Evolutionary conservation across 2,888 invertebrate genomes (phyloP).

Genomic region (Hydropsyche betteni): DNA sequence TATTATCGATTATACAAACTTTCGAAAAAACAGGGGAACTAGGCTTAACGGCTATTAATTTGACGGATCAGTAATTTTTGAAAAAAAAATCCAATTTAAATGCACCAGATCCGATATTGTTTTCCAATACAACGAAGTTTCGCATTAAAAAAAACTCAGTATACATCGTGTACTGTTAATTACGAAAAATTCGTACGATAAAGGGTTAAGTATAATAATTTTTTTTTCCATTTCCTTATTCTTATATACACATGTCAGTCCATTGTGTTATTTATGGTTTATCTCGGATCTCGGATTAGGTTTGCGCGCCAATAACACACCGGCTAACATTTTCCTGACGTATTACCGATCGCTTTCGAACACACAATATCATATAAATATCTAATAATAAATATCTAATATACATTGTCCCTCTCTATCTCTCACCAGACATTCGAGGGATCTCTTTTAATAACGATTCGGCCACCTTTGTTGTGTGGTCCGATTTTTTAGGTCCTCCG

Average conservation of each 20-base stretch:
- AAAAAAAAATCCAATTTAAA: not conserved
- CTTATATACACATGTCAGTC: not conserved
- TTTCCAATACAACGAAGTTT: no score
- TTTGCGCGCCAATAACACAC: conserved; percentile 25
- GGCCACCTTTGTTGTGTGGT: conserved; percentile 43
- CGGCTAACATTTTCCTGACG: conserved; percentile 34
- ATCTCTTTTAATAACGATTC: conserved; percentile 21
- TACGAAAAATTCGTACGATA: no score
- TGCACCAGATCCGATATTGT: no score
- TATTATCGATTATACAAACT: conserved; percentile 14
- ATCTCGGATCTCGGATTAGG: conserved; percentile 33
- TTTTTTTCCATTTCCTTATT: no score
- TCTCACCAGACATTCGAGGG: conserved; percentile 1
- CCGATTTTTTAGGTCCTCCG: conserved; percentile 40
- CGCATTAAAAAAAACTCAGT: no score
- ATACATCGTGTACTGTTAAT: no score
- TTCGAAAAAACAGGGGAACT: conserved; percentile 24
- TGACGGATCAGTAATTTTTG: conserved; percentile 15
- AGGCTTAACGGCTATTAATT: conserved; percentile 21
- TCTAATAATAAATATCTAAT: no score
- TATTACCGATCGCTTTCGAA: conserved; percentile 19
- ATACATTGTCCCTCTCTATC: not conserved
- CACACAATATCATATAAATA: no score
- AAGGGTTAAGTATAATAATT: no score
- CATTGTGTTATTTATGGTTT: conserved; percentile 31